A percentile compares a stretch with the other conserved stretches of the same genome.
Evolutionary conservation across 2,888 invertebrate genomes (phyloP).

Genomic region (Trichogramma dendrolimi): DNA sequence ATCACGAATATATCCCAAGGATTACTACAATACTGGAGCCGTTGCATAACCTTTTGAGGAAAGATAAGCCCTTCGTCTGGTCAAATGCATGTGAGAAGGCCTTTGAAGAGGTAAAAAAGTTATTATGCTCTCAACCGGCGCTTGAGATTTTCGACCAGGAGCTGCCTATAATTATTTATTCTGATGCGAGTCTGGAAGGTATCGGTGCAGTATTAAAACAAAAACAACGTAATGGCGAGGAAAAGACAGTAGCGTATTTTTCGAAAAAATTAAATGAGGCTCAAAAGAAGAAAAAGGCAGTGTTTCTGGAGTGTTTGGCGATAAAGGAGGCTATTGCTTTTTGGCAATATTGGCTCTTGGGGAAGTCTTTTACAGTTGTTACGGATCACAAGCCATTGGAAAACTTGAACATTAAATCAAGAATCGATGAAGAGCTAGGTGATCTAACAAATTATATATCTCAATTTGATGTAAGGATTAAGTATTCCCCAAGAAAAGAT

Average conservation of each 20-base stretch:
- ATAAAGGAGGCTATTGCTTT: slow-evolving; percentile 34
- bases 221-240: slow-evolving; percentile 24
- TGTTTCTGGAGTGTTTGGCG: slow-evolving; percentile 34
- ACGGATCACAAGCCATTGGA: slow-evolving; percentile 33
- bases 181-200: slow-evolving; percentile 36
- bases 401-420: slow-evolving; percentile 33
- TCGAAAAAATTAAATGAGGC: slow-evolving; percentile 27
- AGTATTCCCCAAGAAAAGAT: slow-evolving; percentile 31
- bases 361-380: slow-evolving; percentile 17
- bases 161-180: slow-evolving; percentile 33
- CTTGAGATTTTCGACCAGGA: slow-evolving; percentile 36
- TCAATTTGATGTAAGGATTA: slow-evolving; percentile 34
- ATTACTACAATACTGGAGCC: slow-evolving; percentile 23
- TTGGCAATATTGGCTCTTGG: slow-evolving; percentile 33
- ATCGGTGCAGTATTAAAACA: slow-evolving; percentile 35
- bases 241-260: slow-evolving; percentile 30
- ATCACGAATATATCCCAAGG: slow-evolving; percentile 24
- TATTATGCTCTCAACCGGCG: slow-evolving; percentile 33
- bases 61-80: slow-evolving; percentile 31
- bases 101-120: slow-evolving; percentile 30
- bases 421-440: slow-evolving; percentile 35
- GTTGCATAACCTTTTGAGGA: slow-evolving; percentile 28
- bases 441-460: slow-evolving; percentile 33
- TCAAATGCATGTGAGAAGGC: slow-evolving; percentile 29
- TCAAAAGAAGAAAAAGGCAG: slow-evolving; percentile 29